Evolutionary conservation across 2,888 invertebrate species (phyloP).

Genomic region (Xestia ashworthii): DNA sequence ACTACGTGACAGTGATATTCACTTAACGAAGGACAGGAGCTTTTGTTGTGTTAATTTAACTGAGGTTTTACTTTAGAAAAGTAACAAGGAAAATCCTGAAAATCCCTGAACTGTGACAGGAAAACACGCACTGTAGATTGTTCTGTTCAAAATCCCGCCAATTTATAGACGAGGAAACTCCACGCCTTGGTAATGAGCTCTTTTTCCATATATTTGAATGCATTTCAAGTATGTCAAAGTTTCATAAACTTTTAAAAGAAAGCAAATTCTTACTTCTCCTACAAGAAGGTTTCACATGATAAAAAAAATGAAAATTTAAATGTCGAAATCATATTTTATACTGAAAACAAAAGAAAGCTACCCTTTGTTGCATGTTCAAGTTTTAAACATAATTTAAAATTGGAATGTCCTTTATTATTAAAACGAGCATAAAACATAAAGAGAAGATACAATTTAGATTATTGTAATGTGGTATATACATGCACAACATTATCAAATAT

Average conservation of each 20-base stretch:
- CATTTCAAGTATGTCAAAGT: neutral
- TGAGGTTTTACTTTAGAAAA: slow-evolving; percentile 12
- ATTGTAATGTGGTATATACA: slow-evolving; percentile 53
- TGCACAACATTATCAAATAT: slow-evolving; percentile 47
- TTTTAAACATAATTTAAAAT: slow-evolving; percentile 6
- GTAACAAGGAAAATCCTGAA: slow-evolving; percentile 48
- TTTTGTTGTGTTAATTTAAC: slow-evolving; percentile 24
- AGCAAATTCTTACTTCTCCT: neutral
- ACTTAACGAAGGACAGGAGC: slow-evolving; percentile 30
- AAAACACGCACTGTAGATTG: slow-evolving; percentile 26
- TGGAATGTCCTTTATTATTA: neutral
- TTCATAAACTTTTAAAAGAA: neutral
- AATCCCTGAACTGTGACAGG: slow-evolving; percentile 31
- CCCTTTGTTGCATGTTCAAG: slow-evolving; percentile 19
- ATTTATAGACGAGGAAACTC: slow-evolving; percentile 31
- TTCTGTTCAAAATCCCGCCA: slow-evolving; percentile 15
- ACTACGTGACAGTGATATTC: slow-evolving; percentile 31
- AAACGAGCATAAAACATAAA: slow-evolving; percentile 18
- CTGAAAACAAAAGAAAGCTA: neutral
- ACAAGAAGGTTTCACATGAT: neutral
- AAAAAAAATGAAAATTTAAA: neutral
- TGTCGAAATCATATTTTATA: neutral
- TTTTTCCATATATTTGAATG: neutral
- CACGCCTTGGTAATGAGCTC: slow-evolving; percentile 1
- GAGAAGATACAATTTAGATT: slow-evolving; percentile 13